Evolutionary conservation across 2,113 vertebrate species (phyloP).

Genomic region (Sitta europaea): DNA sequence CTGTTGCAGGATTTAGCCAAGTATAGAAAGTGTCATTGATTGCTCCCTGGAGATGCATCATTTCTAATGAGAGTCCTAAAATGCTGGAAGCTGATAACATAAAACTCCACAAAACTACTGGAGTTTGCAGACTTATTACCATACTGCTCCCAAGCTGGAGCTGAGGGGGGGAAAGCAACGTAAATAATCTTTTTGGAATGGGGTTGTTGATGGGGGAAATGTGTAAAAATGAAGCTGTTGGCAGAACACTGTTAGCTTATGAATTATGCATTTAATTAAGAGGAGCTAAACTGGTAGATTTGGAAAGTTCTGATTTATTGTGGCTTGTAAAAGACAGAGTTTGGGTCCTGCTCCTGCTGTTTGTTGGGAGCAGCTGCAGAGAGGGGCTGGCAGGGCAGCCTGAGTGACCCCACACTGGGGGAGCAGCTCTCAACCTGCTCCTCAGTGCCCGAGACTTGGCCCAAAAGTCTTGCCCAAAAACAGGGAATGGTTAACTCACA

Average conservation of each 20-base stretch:
- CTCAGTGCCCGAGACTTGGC: not conserved
- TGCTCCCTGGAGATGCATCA: constrained; percentile 33
- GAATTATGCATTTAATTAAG: constrained; percentile 81
- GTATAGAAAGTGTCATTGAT: constrained; percentile 27
- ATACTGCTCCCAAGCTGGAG: not conserved
- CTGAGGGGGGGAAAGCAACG: not conserved
- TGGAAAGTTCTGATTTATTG: constrained; percentile 63
- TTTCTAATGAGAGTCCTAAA: constrained; percentile 62
- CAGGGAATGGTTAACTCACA: not conserved
- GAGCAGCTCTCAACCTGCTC: not conserved
- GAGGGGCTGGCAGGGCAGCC: not conserved
- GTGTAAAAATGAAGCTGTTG: constrained; percentile 66
- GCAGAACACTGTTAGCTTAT: constrained; percentile 62
- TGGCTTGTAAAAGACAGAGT: constrained; percentile 27
- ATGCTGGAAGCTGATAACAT: constrained; percentile 27
- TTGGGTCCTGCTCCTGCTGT: not conserved
- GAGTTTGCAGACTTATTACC: constrained; percentile 53
- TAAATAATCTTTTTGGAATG: constrained; percentile 62
- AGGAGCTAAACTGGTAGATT: constrained; percentile 64
- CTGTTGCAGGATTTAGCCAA: constrained; percentile 3
- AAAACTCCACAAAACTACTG: constrained; percentile 43
- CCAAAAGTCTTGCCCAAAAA: not conserved
- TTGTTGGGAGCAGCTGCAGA: not conserved
- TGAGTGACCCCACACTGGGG: rapidly evolving
- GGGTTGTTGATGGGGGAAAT: constrained; percentile 47